A percentile compares a stretch with the other conserved stretches of the same genome.
Conservation (phyloP, 2,113 vertebrate genomes). For the Hippocampus comes region DNA sequence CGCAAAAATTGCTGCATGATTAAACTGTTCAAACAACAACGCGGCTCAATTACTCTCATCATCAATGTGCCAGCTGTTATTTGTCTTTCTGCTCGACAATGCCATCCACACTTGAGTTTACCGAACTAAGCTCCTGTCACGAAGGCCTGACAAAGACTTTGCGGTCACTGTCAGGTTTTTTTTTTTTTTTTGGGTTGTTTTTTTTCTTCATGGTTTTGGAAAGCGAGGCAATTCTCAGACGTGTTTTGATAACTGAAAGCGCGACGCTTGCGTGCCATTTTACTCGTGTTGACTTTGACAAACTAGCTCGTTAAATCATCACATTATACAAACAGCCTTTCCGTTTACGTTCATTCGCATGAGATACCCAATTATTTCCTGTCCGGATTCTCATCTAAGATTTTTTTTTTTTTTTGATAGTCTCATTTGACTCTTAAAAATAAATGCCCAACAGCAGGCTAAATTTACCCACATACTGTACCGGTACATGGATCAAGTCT, state of each 20-base stretch:
- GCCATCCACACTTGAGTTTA: not conserved
- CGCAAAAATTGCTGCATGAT: slow-evolving; percentile 6
- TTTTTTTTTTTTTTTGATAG: no score
- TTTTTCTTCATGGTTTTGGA: not conserved
- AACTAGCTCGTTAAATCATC: not conserved
- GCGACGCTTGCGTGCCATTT: not conserved
- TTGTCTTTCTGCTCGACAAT: slow-evolving; percentile 16
- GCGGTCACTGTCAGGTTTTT: not conserved
- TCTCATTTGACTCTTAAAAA: no score
- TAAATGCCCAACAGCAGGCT: no score
- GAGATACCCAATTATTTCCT: not conserved
- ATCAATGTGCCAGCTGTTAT: slow-evolving; percentile 28
- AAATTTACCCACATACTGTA: not conserved
- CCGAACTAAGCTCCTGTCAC: not conserved
- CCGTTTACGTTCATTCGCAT: not conserved
- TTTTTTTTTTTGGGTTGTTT: not conserved
- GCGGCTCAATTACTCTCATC: slow-evolving; percentile 6
- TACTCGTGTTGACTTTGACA: not conserved
- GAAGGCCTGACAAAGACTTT: slow-evolving; percentile 29
- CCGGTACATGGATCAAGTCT: not conserved
- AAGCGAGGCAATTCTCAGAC: not conserved
- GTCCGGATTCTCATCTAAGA: no score
- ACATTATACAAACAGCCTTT: not conserved
- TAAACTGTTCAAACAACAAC: slow-evolving; percentile 44
- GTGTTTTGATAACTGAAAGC: slow-evolving; percentile 6